These are phyloP conservation scores for Elymnias hypermnestra DNA, from an alignment of 1,140 invertebrate genomes.

Conservation along the genomic window DNA sequence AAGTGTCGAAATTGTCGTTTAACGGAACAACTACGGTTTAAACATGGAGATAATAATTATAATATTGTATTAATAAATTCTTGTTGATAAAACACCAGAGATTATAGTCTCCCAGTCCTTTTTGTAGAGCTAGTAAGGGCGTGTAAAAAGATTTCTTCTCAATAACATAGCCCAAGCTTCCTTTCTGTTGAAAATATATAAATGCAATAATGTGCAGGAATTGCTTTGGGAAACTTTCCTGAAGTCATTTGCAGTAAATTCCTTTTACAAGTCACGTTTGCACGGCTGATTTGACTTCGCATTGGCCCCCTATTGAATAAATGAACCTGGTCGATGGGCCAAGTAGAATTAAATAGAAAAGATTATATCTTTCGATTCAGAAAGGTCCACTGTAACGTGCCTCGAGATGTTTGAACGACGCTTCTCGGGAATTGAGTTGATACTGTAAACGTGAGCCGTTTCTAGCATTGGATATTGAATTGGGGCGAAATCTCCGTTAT, in stretches of 20 bases:
- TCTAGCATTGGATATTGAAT: conserved; percentile 4
- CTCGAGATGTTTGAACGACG: conserved; percentile 1
- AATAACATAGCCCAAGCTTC: background rate
- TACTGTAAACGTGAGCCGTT: conserved; percentile 1
- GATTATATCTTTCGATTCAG: conserved; percentile 33
- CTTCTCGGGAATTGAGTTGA: background rate
- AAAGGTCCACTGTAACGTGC: conserved; percentile 3
- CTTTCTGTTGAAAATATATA: background rate
- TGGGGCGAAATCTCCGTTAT: background rate
- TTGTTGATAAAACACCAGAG: too few species aligned
- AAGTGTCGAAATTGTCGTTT: too few species aligned
- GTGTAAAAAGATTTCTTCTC: background rate
- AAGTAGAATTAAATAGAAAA: conserved; percentile 23
- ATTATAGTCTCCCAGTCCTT: too few species aligned
- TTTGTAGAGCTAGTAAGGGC: background rate
- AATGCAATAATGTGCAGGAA: conserved; percentile 2
- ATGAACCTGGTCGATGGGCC: background rate
- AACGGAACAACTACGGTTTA: too few species aligned
- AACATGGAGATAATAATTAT: too few species aligned
- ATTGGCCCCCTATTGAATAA: background rate
- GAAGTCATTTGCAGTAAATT: conserved; percentile 20
- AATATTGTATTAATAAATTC: too few species aligned
- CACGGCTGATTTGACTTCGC: conserved; percentile 7
- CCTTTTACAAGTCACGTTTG: conserved; percentile 8
- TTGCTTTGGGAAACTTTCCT: conserved; percentile 7